phyloP scores from a whole-genome alignment of 2,797 vertebrate genomes.

The Acanthopagrus latus region DNA sequence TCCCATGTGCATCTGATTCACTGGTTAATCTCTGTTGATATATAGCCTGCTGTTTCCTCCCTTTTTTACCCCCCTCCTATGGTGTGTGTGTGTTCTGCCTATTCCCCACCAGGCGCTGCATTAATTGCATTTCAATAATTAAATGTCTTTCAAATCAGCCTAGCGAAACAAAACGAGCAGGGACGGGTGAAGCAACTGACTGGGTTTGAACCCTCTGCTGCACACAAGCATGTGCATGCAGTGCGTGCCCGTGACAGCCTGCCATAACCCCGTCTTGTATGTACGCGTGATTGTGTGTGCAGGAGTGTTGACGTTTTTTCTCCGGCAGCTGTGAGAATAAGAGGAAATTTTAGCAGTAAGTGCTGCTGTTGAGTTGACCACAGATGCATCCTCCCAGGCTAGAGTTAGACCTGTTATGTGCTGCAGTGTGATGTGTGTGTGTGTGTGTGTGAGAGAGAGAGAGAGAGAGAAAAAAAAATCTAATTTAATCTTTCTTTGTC shows the following conservation, averaged over 20 bases:
- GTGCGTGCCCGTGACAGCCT: background rate
- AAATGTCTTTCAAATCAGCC: constrained; percentile 76
- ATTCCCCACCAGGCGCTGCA: constrained; percentile 60
- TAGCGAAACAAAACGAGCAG: constrained; percentile 51
- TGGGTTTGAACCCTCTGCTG: constrained; percentile 23
- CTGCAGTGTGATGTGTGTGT: constrained; percentile 25
- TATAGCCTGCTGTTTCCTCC: constrained; percentile 47
- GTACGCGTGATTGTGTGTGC: constrained; percentile 1
- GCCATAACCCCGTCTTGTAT: constrained; percentile 5
- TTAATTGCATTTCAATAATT: constrained; percentile 83
- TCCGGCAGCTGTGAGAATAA: constrained; percentile 13
- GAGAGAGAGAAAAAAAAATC: background rate
- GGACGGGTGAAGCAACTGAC: constrained; percentile 32
- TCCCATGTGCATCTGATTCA: constrained; percentile 56
- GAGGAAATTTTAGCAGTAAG: constrained; percentile 1
- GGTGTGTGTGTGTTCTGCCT: constrained; percentile 39
- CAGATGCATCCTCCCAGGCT: background rate
- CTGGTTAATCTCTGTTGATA: constrained; percentile 63
- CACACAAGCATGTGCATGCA: background rate
- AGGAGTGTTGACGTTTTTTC: constrained; percentile 11
- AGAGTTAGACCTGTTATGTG: constrained; percentile 20
- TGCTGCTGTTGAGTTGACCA: constrained; percentile 4
- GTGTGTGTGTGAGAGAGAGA: too few species aligned
- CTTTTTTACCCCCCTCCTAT: background rate
- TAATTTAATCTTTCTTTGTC: constrained; percentile 31